Evolutionary conservation across 2,113 vertebrate genomes (phyloP).

Genomic region (Pica pica): DNA sequence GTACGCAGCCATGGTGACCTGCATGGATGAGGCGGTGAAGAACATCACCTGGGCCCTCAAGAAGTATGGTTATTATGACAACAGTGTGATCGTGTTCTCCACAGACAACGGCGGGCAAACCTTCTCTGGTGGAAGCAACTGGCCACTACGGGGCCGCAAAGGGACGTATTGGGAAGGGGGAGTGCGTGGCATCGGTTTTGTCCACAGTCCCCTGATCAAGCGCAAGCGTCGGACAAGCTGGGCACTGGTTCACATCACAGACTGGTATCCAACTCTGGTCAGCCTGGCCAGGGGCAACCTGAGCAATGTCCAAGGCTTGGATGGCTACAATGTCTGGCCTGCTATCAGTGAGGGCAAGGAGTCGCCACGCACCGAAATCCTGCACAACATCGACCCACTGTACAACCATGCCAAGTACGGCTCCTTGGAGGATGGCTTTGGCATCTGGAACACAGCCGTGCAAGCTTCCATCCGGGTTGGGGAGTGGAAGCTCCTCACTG

Average conservation of each 20-base stretch:
- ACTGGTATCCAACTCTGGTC: constrained; percentile 96
- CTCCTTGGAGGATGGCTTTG: constrained; percentile 83
- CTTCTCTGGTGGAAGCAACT: constrained; percentile 93
- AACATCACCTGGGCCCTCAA: constrained; percentile 94
- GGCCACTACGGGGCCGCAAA: constrained; percentile 94
- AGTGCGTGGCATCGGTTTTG: constrained; percentile 89
- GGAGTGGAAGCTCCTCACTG: constrained; percentile 95
- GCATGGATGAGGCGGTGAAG: constrained; percentile 90
- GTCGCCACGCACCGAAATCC: constrained; percentile 88
- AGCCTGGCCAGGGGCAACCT: constrained; percentile 84
- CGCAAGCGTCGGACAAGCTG: constrained; percentile 83
- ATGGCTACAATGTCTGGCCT: constrained; percentile 90
- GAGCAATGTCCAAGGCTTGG: constrained; percentile 77
- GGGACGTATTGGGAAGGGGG: constrained; percentile 98
- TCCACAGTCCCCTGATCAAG: constrained; percentile 92
- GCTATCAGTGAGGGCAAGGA: constrained; percentile 89
- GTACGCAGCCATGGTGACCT: constrained; percentile 94
- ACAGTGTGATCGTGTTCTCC: constrained; percentile 92
- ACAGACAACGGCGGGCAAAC: constrained; percentile 95
- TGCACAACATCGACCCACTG: constrained; percentile 95
- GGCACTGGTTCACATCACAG: constrained; percentile 91
- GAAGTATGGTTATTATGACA: constrained; percentile 92
- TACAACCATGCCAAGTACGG: constrained; percentile 87
- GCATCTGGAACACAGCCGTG: constrained; percentile 92
- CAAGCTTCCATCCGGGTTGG: constrained; percentile 91